Evolutionary conservation across 2,888 invertebrate genomes (phyloP).

Genomic region (Fabriciana adippe): DNA sequence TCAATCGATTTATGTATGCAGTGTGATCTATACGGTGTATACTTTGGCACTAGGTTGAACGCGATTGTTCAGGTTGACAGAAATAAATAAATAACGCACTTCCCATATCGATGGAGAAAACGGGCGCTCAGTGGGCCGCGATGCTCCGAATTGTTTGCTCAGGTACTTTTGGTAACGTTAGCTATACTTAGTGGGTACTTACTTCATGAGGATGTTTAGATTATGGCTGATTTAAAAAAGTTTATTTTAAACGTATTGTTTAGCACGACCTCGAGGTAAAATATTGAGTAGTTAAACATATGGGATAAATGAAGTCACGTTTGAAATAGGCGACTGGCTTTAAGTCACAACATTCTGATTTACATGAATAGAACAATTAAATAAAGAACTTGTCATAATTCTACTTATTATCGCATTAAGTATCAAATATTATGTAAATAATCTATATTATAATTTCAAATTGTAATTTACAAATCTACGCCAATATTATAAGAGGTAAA

Average conservation of each 20-base stretch:
- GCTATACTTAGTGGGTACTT: constrained; percentile 51
- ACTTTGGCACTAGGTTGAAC: constrained; percentile 69
- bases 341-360: too few relatives aligned
- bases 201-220: constrained; percentile 70
- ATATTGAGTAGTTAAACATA: not conserved
- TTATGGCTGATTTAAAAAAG: constrained; percentile 59
- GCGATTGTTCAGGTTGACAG: constrained; percentile 63
- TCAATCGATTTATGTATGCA: constrained; percentile 58
- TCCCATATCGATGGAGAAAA: constrained; percentile 67
- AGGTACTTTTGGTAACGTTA: constrained; percentile 51
- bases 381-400: too few relatives aligned
- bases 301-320: too few relatives aligned
- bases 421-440: too few relatives aligned
- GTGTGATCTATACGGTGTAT: constrained; percentile 72
- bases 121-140: constrained; percentile 64
- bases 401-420: too few relatives aligned
- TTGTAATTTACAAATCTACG: too few relatives aligned
- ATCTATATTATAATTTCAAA: too few relatives aligned
- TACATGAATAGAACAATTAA: too few relatives aligned
- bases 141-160: constrained; percentile 67
- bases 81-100: constrained; percentile 78
- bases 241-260: constrained; percentile 43
- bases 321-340: too few relatives aligned
- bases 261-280: constrained; percentile 20
- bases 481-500: too few relatives aligned